A percentile compares a stretch with the other conserved stretches of the same genome.
These are phyloP conservation scores for Coendou prehensilis DNA, from an alignment of 2,797 vertebrate genomes.

Conservation along the genomic window DNA sequence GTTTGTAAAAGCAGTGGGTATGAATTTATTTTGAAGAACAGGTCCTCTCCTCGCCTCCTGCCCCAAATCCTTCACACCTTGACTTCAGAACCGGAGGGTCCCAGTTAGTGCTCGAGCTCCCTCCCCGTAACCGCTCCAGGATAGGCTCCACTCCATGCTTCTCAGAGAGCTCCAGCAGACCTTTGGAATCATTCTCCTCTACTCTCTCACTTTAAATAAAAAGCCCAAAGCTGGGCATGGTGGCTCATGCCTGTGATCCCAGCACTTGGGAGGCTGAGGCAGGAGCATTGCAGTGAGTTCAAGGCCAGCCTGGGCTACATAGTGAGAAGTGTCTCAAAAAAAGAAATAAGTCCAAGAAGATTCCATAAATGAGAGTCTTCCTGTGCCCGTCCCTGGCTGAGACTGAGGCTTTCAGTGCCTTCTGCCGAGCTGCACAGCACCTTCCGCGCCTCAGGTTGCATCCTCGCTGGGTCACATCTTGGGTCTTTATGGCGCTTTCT, in stretches of 20 bases:
- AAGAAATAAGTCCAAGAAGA: not conserved
- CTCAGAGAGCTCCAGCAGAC: not conserved
- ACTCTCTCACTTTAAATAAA: not conserved
- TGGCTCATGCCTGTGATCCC: no score
- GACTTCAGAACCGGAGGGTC: not conserved
- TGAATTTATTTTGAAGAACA: not conserved
- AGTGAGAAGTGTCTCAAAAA: no score
- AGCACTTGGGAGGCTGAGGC: no score
- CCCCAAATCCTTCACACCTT: not conserved
- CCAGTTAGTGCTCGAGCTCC: not conserved
- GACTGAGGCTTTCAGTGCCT: not conserved
- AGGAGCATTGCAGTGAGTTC: no score
- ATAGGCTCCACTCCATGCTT: not conserved
- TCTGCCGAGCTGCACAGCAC: not conserved
- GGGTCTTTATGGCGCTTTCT: not conserved
- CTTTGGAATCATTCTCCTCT: not conserved
- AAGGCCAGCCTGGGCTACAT: no score
- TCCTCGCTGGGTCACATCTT: not conserved
- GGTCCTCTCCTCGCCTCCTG: not conserved
- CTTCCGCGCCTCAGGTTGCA: no score
- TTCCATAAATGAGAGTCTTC: not conserved
- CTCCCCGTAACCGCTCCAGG: not conserved
- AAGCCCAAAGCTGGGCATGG: no score
- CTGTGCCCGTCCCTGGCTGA: not conserved
- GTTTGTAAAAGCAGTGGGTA: not conserved